Evolutionary conservation across 2,888 invertebrate species (phyloP).

Genomic region (Noctua fimbriata): DNA sequence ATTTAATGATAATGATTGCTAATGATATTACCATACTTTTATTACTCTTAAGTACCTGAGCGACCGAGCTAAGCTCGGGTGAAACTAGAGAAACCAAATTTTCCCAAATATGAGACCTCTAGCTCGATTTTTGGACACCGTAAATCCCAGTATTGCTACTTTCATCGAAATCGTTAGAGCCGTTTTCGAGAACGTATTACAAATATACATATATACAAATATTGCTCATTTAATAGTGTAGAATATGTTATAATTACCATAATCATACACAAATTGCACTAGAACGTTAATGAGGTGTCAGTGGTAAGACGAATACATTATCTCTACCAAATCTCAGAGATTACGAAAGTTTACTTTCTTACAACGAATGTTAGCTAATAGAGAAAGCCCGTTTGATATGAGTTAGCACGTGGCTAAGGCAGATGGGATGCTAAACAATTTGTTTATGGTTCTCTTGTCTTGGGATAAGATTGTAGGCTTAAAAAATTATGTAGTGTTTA

Average conservation of each 20-base stretch:
- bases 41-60: too few relatives aligned
- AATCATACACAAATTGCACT: background rate
- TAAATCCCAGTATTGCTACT: too few relatives aligned
- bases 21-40: too few relatives aligned
- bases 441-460: slow-evolving; percentile 23
- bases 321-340: slow-evolving; percentile 12
- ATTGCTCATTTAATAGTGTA: too few relatives aligned
- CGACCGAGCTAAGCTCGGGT: too few relatives aligned
- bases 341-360: slow-evolving; percentile 55
- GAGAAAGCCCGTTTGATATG: slow-evolving; percentile 50
- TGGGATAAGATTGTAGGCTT: background rate
- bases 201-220: too few relatives aligned
- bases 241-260: background rate
- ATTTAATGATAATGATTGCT: too few relatives aligned
- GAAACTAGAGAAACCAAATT: too few relatives aligned
- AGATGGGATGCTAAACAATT: slow-evolving; percentile 30
- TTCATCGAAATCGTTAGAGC: too few relatives aligned
- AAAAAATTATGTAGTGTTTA: background rate
- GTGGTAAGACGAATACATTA: slow-evolving; percentile 14
- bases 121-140: too few relatives aligned
- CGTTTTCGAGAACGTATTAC: too few relatives aligned
- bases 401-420: slow-evolving; percentile 16
- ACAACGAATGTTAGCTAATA: slow-evolving; percentile 49
- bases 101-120: too few relatives aligned
- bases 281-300: background rate